Conservation (phyloP, 2,888 invertebrate genomes). For the Aspidiotus rigidus region DNA sequence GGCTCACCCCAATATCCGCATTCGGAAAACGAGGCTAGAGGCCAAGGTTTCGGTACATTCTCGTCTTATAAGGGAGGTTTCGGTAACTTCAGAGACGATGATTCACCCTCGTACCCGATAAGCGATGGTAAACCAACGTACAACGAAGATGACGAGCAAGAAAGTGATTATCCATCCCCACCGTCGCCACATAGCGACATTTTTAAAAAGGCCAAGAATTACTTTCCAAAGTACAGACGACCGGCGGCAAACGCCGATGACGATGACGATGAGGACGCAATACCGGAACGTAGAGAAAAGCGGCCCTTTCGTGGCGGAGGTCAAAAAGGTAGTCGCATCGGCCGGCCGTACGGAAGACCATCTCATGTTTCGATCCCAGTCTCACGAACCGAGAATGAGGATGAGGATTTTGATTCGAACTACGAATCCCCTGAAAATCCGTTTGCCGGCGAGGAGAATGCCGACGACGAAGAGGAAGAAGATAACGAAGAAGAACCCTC, state of each 20-base stretch:
- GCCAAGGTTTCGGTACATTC: background rate
- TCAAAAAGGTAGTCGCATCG: background rate
- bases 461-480: conserved; percentile 4
- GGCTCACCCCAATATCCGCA: conserved; percentile 14
- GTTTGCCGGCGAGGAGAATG: conserved; percentile 12
- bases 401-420: conserved; percentile 24
- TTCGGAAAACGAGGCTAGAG: conserved; percentile 14
- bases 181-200: background rate
- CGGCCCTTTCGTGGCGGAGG: background rate
- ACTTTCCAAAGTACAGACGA: background rate
- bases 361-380: conserved; percentile 1
- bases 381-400: conserved; percentile 13
- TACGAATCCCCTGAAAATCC: conserved; percentile 14
- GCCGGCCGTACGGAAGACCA: conserved; percentile 6
- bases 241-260: background rate
- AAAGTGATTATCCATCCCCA: background rate
- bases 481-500: conserved; percentile 10
- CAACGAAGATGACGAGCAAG: background rate
- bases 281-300: background rate
- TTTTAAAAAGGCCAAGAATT: background rate
- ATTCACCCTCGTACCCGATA: conserved; percentile 6
- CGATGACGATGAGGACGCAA: background rate
- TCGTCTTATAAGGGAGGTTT: background rate
- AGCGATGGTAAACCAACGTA: background rate
- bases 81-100: background rate